A percentile compares a stretch with the other conserved stretches of the same genome.
Evolutionary conservation across 2,888 invertebrate genomes (phyloP).

Genomic region (Heliconius aoede): DNA sequence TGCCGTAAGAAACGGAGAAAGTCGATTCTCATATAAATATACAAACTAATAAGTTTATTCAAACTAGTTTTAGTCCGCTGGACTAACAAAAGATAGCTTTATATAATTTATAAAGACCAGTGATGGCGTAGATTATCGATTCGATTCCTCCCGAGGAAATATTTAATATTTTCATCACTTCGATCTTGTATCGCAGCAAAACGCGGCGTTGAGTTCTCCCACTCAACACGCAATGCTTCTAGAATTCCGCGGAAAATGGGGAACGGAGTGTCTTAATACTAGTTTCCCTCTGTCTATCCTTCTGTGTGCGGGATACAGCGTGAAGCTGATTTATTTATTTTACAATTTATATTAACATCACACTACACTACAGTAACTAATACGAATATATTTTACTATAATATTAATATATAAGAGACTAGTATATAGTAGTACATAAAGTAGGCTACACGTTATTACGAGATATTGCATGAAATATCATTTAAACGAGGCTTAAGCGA

Average conservation of each 20-base stretch:
- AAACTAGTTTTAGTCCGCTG: too few species aligned
- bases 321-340: background rate
- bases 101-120: too few species aligned
- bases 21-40: too few species aligned
- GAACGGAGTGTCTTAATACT: background rate
- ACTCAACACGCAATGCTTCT: background rate
- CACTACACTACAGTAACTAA: background rate
- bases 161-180: background rate
- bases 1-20: too few species aligned
- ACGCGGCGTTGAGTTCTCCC: background rate
- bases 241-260: background rate
- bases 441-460: slow-evolving; percentile 31
- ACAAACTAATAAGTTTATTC: too few species aligned
- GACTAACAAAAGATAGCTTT: too few species aligned
- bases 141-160: background rate
- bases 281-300: background rate
- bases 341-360: background rate
- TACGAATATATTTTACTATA: background rate
- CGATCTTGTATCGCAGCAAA: background rate
- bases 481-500: slow-evolving; percentile 48
- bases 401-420: slow-evolving; percentile 14
- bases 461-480: slow-evolving; percentile 48
- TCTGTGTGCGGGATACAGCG: background rate
- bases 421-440: too few species aligned
- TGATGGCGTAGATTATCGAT: too few species aligned